Evolutionary conservation across 1,140 invertebrate species (phyloP).

Genomic region (Apolygus lucorum): DNA sequence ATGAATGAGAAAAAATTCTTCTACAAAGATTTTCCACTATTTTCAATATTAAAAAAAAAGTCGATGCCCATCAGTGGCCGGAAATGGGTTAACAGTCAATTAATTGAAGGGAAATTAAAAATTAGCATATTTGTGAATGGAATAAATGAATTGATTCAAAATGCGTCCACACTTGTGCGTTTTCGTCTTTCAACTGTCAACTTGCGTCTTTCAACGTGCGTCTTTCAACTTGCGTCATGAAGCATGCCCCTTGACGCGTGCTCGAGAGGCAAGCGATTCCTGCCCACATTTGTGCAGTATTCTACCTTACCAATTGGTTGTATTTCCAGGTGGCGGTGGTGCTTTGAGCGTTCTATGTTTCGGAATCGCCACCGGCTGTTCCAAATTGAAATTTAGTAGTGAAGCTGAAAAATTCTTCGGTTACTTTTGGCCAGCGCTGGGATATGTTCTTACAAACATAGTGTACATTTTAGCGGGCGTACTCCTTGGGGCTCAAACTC

Average conservation of each 20-base stretch:
- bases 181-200: too few relatives aligned
- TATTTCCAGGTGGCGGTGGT: constrained; percentile 3
- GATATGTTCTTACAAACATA: neutral
- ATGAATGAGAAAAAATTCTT: too few relatives aligned
- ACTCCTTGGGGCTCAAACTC: neutral
- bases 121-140: neutral
- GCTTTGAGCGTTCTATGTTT: neutral
- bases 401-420: constrained; percentile 2
- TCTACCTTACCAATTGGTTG: neutral
- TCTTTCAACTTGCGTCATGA: too few relatives aligned
- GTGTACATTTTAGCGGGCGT: neutral
- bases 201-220: too few relatives aligned
- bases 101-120: neutral
- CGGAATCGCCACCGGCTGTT: neutral
- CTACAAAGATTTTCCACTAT: too few relatives aligned
- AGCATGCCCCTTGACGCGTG: too few relatives aligned
- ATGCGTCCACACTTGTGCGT: too few relatives aligned
- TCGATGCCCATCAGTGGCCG: too few relatives aligned
- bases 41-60: too few relatives aligned
- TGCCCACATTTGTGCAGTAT: neutral
- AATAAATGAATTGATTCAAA: neutral
- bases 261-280: too few relatives aligned
- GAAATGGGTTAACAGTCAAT: neutral
- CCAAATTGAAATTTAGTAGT: neutral
- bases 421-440: neutral